Conservation (phyloP, 2,888 invertebrate species). For the Nemoura dubitans region DNA sequence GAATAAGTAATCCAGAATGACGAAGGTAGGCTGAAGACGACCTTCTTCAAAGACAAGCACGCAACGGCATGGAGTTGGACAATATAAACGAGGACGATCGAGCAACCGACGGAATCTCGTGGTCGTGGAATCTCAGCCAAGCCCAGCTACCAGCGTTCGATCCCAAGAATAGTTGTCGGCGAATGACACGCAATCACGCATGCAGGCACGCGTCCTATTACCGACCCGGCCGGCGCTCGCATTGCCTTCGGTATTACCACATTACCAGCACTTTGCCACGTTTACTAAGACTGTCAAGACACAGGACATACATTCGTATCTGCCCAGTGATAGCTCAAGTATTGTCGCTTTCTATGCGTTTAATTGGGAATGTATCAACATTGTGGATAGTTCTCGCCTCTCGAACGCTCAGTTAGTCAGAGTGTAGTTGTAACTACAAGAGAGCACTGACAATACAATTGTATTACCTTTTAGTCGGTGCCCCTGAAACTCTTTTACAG, state of each 20-base stretch:
- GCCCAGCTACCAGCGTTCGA: neutral
- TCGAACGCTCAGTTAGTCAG: neutral
- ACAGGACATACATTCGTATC: neutral
- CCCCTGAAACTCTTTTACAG: neutral
- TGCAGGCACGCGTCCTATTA: neutral
- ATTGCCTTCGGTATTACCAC: neutral
- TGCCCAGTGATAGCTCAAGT: neutral
- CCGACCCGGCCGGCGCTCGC: neutral
- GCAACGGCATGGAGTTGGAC: neutral
- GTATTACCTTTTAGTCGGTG: neutral
- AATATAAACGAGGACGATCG: neutral
- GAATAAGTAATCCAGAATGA: neutral
- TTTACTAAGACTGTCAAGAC: neutral
- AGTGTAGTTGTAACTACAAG: neutral
- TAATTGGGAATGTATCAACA: neutral
- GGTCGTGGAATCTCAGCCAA: neutral
- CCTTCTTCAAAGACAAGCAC: slow-evolving; percentile 7
- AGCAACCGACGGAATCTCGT: neutral
- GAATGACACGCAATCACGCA: slow-evolving; percentile 12
- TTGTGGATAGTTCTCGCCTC: neutral
- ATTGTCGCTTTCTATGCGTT: neutral
- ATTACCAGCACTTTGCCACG: too few relatives aligned
- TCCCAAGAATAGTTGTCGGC: neutral
- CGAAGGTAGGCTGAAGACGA: neutral
- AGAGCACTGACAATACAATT: neutral